These are phyloP conservation scores for Cherax quadricarinatus DNA, from an alignment of 1,140 invertebrate species.

Conservation along the genomic window DNA sequence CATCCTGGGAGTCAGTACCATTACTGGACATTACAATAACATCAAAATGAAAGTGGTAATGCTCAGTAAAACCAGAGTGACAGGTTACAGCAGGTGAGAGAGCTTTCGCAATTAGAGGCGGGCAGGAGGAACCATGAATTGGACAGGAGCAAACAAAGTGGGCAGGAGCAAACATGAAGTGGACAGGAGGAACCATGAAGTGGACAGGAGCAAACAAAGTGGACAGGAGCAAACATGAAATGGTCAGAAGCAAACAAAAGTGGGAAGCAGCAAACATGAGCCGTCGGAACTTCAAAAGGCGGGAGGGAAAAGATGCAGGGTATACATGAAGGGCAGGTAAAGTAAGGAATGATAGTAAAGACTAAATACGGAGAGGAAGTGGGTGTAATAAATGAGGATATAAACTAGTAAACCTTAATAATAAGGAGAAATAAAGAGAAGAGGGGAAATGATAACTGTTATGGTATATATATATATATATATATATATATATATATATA, in stretches of 20 bases:
- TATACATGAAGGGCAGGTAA: too few relatives aligned
- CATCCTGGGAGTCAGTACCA: too few relatives aligned
- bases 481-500: too few relatives aligned
- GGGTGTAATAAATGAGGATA: too few relatives aligned
- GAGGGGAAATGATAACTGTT: too few relatives aligned
- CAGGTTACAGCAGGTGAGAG: neutral
- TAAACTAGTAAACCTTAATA: too few relatives aligned
- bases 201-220: neutral
- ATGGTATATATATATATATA: too few relatives aligned
- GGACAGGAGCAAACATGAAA: neutral
- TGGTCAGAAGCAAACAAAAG: neutral
- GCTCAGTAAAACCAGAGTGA: neutral
- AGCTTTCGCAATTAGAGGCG: neutral
- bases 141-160: neutral
- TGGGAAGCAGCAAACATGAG: too few relatives aligned
- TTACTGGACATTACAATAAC: too few relatives aligned
- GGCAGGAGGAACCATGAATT: neutral
- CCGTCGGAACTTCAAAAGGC: neutral
- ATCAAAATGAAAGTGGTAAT: neutral
- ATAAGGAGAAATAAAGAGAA: too few relatives aligned
- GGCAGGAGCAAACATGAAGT: neutral
- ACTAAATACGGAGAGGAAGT: too few relatives aligned
- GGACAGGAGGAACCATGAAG: neutral
- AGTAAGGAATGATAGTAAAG: too few relatives aligned
- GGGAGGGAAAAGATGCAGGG: neutral